phyloP scores from a whole-genome alignment of 1,140 invertebrate genomes.

The Drosophila simulans region DNA sequence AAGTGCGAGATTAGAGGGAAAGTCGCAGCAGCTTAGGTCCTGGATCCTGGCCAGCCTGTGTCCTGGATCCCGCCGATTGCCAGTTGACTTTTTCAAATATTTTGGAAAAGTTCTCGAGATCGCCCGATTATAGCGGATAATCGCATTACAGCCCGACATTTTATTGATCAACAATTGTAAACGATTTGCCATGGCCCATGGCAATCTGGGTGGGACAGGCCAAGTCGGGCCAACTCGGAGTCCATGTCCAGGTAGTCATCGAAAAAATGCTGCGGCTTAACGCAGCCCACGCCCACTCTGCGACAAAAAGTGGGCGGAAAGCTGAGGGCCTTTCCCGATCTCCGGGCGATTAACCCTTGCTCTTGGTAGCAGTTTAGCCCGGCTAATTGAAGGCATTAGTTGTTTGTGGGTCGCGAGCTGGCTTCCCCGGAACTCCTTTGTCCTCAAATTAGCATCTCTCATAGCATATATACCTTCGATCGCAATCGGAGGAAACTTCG shows the following conservation, averaged over 20 bases:
- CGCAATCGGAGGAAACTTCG: slow-evolving; percentile 39
- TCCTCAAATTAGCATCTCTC: slow-evolving; percentile 70
- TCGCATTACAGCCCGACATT: slow-evolving; percentile 63
- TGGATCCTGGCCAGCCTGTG: slow-evolving; percentile 14
- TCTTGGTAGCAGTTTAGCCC: slow-evolving; percentile 59
- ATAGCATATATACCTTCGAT: slow-evolving; percentile 21
- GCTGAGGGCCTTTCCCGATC: slow-evolving; percentile 51
- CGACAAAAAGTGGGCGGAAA: slow-evolving; percentile 4
- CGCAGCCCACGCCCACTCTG: slow-evolving; percentile 62
- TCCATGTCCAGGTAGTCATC: slow-evolving; percentile 49
- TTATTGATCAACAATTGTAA: slow-evolving; percentile 82
- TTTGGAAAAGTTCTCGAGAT: slow-evolving; percentile 68
- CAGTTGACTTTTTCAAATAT: slow-evolving; percentile 79
- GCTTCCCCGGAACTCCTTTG: slow-evolving; percentile 63
- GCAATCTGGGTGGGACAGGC: slow-evolving; percentile 23
- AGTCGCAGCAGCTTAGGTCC: slow-evolving; percentile 61
- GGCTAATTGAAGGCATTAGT: slow-evolving; percentile 80
- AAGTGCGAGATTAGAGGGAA: slow-evolving; percentile 64
- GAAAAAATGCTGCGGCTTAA: slow-evolving; percentile 66
- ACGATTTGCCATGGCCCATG: slow-evolving; percentile 71
- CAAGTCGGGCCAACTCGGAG: slow-evolving; percentile 30
- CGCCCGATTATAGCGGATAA: slow-evolving; percentile 76
- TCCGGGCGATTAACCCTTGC: slow-evolving; percentile 62
- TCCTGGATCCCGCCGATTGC: slow-evolving; percentile 32
- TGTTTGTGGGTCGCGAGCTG: slow-evolving; percentile 75